phyloP scores from a whole-genome alignment of 2,113 vertebrate genomes.

The Cnemophilus loriae region DNA sequence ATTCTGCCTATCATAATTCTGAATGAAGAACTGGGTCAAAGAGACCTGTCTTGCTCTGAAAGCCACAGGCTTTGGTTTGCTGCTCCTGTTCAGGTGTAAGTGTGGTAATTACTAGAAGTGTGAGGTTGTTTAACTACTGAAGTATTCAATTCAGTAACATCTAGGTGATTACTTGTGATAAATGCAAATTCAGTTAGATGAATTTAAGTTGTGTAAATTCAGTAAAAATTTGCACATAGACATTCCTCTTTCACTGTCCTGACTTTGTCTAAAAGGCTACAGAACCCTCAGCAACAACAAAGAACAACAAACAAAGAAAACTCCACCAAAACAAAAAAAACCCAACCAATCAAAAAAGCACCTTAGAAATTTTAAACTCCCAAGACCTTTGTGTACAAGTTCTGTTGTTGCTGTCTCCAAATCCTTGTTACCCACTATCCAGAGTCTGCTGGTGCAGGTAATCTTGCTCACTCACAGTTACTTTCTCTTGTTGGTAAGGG shows the following conservation, averaged over 20 bases:
- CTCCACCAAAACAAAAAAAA: background rate
- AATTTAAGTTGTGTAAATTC: background rate
- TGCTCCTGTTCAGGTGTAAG: background rate
- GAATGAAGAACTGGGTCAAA: background rate
- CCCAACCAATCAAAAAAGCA: background rate
- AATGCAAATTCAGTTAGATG: background rate
- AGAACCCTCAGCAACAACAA: background rate
- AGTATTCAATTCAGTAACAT: background rate
- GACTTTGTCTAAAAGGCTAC: background rate
- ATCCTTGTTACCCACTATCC: background rate
- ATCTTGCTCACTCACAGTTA: background rate
- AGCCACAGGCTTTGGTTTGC: background rate
- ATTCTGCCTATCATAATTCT: background rate
- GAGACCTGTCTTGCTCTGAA: background rate
- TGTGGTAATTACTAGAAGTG: background rate
- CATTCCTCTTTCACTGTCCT: background rate
- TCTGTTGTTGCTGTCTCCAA: background rate
- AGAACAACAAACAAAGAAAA: background rate
- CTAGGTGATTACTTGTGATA: background rate
- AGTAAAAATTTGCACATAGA: background rate
- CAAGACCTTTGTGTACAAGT: background rate
- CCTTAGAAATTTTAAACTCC: background rate
- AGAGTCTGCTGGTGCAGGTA: background rate
- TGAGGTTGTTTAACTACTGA: background rate
- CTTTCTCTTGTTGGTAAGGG: background rate